A percentile compares a stretch with the other conserved stretches of the same genome.
phyloP scores from a whole-genome alignment of 2,797 vertebrate species.

The Gallirallus australis region DNA sequence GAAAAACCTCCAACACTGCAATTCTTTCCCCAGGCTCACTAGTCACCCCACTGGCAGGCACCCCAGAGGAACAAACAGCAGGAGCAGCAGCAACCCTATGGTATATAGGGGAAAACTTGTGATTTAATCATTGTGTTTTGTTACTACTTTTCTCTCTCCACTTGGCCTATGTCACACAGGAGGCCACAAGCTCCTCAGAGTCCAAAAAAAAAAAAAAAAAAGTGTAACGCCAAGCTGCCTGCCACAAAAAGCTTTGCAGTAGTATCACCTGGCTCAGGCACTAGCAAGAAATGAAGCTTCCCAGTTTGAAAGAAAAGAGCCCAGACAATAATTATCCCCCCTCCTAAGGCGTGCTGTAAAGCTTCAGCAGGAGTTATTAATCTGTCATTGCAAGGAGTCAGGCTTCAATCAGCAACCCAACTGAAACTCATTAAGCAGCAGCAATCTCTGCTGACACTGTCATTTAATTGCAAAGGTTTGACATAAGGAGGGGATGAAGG shows the following conservation, averaged over 20 bases:
- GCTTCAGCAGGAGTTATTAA: constrained; percentile 32
- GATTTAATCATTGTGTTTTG: background rate
- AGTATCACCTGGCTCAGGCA: background rate
- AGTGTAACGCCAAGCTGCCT: background rate
- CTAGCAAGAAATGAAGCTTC: background rate
- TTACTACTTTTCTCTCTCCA: background rate
- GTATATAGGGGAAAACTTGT: background rate
- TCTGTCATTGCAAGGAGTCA: constrained; percentile 33
- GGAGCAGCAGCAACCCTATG: background rate
- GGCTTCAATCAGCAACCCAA: constrained; percentile 13
- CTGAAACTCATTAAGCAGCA: constrained; percentile 27
- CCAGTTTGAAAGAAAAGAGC: background rate
- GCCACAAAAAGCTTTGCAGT: background rate
- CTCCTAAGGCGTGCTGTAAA: background rate
- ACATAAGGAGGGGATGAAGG: background rate
- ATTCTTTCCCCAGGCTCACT: background rate
- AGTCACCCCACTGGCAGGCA: background rate
- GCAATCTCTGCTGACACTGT: constrained; percentile 9
- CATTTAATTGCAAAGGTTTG: constrained; percentile 1
- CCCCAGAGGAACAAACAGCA: background rate
- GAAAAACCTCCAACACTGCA: background rate
- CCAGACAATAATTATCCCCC: background rate
- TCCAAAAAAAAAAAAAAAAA: background rate
- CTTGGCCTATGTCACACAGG: background rate
- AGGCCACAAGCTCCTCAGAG: background rate